A percentile compares a stretch with the other conserved stretches of the same genome.
phyloP scores from a whole-genome alignment of 2,797 vertebrate species.

The Buceros bicornis region DNA sequence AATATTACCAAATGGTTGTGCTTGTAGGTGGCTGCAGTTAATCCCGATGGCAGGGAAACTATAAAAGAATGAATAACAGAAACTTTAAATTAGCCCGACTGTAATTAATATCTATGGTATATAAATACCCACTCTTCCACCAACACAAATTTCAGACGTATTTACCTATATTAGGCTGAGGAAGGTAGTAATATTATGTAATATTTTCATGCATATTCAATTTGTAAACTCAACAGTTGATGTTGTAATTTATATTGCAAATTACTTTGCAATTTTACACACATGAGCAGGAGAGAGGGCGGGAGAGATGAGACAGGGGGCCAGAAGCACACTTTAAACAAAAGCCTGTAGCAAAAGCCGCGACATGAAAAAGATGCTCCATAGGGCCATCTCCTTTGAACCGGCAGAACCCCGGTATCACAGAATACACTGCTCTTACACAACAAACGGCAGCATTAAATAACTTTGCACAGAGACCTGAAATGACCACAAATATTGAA shows the following conservation, averaged over 20 bases:
- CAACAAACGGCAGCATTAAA: constrained; percentile 59
- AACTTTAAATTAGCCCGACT: constrained; percentile 70
- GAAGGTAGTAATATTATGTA: constrained; percentile 18
- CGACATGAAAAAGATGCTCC: constrained; percentile 59
- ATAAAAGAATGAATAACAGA: constrained; percentile 70
- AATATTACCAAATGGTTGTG: constrained; percentile 17
- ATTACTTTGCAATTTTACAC: constrained; percentile 51
- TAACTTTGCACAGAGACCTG: constrained; percentile 49
- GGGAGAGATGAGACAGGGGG: neutral
- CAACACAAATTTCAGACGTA: constrained; percentile 50
- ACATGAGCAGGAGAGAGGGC: constrained; percentile 4
- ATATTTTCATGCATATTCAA: constrained; percentile 69
- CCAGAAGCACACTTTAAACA: constrained; percentile 53
- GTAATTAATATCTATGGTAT: constrained; percentile 72
- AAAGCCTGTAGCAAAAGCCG: constrained; percentile 62
- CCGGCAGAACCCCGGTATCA: constrained; percentile 51
- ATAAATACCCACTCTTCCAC: constrained; percentile 64
- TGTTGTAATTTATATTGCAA: constrained; percentile 69
- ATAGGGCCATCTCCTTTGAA: constrained; percentile 72
- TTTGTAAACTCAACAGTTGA: constrained; percentile 56
- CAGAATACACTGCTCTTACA: constrained; percentile 39
- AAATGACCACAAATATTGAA: constrained; percentile 63
- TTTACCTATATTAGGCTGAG: constrained; percentile 60
- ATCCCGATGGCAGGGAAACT: constrained; percentile 43
- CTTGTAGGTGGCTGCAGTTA: constrained; percentile 54